Evolutionary conservation across 2,888 invertebrate species (phyloP), one percentile per base, ranked within the genome.

Genomic region (Diarsia brunnea): DNA sequence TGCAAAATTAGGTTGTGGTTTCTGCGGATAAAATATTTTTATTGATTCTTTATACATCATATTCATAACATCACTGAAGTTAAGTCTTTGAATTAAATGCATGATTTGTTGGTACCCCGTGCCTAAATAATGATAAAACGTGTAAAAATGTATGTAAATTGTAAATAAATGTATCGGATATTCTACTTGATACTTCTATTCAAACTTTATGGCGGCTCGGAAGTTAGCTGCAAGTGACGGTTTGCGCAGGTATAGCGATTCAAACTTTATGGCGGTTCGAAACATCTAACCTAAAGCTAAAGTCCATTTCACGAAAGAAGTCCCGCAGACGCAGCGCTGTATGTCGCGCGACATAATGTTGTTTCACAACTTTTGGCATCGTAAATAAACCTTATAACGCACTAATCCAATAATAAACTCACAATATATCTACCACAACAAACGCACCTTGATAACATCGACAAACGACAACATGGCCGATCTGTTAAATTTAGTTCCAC

Each of bases 131-230:
- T 55, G n/a, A 75, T 76, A 85, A 69, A 84, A 75, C 67, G 65
- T 87, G 84, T 86, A 86, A 85, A 89, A 88, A 84, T 78, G 24
- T 73, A 78, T 89, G 87, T 89, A 89, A 87, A 89, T 89, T 89
- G 85, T 87, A 89, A 85, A 87, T 88, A 89, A 60, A 60, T 78
- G 64, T 87, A 81, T 79, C 70, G 80, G 73, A 84, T 86, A 79
- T 82, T 80, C 80, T 82, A 76, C 87, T 86, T 87, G 82, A 16
- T 27, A 24, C 24, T 55, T 14, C 55, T 24, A 14, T 55, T 55
- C 24, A 55, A 55, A 24, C 14, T 55, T 53, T 4, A 24, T 55
- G 55, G 3, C 16, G 3, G 24, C 55, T 27, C 3, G 8, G 58
- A 58, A 58, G 58, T 58, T 27, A 58, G 27, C 16, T 27, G 8